Evolutionary conservation across 2,113 vertebrate species (phyloP).

Genomic region (Plotosus lineatus): DNA sequence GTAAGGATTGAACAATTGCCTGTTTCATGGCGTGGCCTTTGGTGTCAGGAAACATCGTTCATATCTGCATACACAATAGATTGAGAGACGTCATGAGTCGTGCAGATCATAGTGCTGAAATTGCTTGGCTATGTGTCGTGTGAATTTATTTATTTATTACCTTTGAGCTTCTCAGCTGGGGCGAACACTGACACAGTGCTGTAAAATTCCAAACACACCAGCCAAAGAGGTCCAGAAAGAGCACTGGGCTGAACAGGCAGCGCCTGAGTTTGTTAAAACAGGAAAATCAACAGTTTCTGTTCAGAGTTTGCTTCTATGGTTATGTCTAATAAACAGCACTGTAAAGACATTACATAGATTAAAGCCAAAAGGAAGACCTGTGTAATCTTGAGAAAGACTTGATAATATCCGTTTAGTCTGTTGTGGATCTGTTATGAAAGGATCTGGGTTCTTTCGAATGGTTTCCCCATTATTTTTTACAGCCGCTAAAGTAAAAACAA

Average conservation of each 20-base stretch:
- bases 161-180: slow-evolving; percentile 16
- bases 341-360: not conserved
- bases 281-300: not conserved
- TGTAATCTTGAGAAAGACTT: not conserved
- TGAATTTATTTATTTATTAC: slow-evolving; percentile 12
- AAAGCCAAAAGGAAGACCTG: not conserved
- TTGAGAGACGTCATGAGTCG: not conserved
- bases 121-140: not conserved
- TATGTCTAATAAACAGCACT: not conserved
- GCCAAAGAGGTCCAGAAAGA: slow-evolving; percentile 13
- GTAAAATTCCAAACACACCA: slow-evolving; percentile 34
- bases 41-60: slow-evolving; percentile 11
- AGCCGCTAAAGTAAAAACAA: not conserved
- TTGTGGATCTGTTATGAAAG: not conserved
- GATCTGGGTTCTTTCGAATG: not conserved
- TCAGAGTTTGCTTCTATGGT: not conserved
- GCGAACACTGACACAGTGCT: slow-evolving; percentile 40
- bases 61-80: slow-evolving; percentile 15
- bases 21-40: not conserved
- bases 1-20: not conserved
- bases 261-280: not conserved
- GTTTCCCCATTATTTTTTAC: not conserved
- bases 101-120: slow-evolving; percentile 13
- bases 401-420: not conserved
- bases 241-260: not conserved